These are phyloP conservation scores for Phalangium opilio DNA, from an alignment of 2,888 invertebrate genomes.

Conservation along the genomic window DNA sequence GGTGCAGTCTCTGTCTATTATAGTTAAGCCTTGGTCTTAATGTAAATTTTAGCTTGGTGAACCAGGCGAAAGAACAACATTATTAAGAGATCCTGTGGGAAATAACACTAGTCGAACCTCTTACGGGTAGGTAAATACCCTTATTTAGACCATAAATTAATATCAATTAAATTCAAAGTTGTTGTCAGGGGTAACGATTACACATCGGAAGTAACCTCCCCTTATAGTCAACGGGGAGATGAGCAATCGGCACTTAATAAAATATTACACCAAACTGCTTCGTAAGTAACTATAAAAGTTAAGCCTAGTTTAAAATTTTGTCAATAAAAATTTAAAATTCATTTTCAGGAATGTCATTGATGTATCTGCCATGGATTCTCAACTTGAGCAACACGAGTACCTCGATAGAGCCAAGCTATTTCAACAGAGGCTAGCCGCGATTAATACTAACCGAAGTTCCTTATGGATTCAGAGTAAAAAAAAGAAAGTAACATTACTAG, in stretches of 20 bases:
- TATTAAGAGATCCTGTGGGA: slow-evolving; percentile 58
- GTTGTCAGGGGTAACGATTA: not conserved
- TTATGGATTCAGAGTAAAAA: slow-evolving; percentile 4
- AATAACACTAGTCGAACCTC: slow-evolving; percentile 29
- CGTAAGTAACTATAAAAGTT: slow-evolving; percentile 42
- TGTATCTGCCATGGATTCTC: slow-evolving; percentile 77
- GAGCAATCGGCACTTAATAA: slow-evolving; percentile 78
- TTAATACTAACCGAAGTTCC: not conserved
- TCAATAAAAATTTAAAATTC: not conserved
- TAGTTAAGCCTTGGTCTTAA: not conserved
- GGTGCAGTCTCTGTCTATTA: no score
- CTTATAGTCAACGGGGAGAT: slow-evolving; percentile 51
- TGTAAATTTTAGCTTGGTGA: slow-evolving; percentile 38
- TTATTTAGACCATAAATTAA: no score
- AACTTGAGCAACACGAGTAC: slow-evolving; percentile 76
- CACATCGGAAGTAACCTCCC: not conserved
- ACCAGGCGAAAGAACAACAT: slow-evolving; percentile 58
- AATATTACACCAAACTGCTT: slow-evolving; percentile 77
- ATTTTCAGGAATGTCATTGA: slow-evolving; percentile 70
- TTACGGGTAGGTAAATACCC: no score
- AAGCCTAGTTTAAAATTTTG: not conserved
- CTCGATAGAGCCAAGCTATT: slow-evolving; percentile 62
- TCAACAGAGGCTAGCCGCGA: slow-evolving; percentile 32
- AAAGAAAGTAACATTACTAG: slow-evolving; percentile 22
- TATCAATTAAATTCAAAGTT: no score